Base-by-base conservation (phyloP, 2,888 invertebrate species). In the Drosophila hawaiiensis region DNA sequence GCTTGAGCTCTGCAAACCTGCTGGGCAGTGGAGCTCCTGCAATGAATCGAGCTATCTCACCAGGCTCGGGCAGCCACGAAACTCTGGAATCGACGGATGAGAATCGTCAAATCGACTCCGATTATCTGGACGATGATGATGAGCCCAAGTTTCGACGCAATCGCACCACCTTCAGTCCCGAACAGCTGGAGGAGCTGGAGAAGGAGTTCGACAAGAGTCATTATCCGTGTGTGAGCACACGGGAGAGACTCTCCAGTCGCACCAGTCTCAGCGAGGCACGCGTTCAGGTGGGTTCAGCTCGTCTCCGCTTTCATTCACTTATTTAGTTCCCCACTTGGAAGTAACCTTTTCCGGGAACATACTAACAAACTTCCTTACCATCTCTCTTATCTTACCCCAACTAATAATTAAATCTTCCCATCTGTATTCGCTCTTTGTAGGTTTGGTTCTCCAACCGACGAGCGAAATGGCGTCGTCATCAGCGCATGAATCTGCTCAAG, bases 401-500 rank as follows among this genome's bases (percentile, higher is more conserved):
- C 22, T 19, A 19, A 43, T 58, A 10, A 58, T 10, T 22, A 31
- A 19, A 43, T 7, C 2, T 16, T 41, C 14, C 28, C 16, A 47
- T 25, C 4, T 47, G 6, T 29, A 31, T 31, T 41, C 14, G 7
- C 7, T 10, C 14, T 28, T 9, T 14, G 12, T 25, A 98, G 98
- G 98, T 98, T 95, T 98, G 98, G 98, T 98, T 98, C 97, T 98
- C 98, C 95, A 98, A 98, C 96, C 97, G 98, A 96, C 97, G 98
- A 95, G 98, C 98, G 94, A 98, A 98, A 95, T 98, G 98, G 98
- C 96, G 98, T 94, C 97, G 98, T 92, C 98, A 98, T 94, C 98
- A 98, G 94, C 97, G 98, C 94, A 98, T 98, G 97, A 97, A 97
- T 94, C 96, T 97, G 92, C 95, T 98, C 94, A 97, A 97, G 94